phyloP scores from a whole-genome alignment of 2,113 vertebrate species.

The Rhynchopsitta pachyrhyncha region DNA sequence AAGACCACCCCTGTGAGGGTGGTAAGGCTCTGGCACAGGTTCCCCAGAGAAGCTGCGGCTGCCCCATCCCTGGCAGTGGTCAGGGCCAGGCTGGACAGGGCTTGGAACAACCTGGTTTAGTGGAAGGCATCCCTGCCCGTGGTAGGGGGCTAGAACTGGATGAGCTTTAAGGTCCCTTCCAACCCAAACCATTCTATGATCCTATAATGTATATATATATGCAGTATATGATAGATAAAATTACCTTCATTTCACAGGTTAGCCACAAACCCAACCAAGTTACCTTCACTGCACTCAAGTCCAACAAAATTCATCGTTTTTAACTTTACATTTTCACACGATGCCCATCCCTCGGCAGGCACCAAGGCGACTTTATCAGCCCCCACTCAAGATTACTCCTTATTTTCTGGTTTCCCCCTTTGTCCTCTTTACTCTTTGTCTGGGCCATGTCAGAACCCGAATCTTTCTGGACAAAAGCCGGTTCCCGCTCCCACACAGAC shows the following conservation, averaged over 20 bases:
- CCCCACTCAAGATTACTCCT: neutral
- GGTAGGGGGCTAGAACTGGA: too few species aligned
- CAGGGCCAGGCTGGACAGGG: neutral
- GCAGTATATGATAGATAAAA: neutral
- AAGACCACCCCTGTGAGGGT: neutral
- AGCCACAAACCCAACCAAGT: neutral
- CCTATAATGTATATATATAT: too few species aligned
- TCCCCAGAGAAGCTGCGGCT: neutral
- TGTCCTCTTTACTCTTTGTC: neutral
- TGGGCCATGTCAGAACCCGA: neutral
- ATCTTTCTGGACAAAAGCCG: neutral
- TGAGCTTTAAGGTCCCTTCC: too few species aligned
- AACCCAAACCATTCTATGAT: too few species aligned
- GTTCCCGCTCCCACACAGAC: neutral
- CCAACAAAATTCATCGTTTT: neutral
- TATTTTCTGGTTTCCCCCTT: neutral
- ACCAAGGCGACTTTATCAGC: fast-evolving
- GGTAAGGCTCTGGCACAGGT: neutral
- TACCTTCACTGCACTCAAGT: neutral
- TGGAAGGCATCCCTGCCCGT: too few species aligned
- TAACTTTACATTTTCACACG: neutral
- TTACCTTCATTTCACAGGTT: neutral
- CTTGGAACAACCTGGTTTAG: neutral
- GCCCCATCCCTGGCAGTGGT: neutral
- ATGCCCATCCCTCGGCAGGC: neutral